Evolutionary conservation across 2,113 vertebrate genomes (phyloP), one percentile per base, ranked within the genome.

Genomic region (Megaceryle maxima): DNA sequence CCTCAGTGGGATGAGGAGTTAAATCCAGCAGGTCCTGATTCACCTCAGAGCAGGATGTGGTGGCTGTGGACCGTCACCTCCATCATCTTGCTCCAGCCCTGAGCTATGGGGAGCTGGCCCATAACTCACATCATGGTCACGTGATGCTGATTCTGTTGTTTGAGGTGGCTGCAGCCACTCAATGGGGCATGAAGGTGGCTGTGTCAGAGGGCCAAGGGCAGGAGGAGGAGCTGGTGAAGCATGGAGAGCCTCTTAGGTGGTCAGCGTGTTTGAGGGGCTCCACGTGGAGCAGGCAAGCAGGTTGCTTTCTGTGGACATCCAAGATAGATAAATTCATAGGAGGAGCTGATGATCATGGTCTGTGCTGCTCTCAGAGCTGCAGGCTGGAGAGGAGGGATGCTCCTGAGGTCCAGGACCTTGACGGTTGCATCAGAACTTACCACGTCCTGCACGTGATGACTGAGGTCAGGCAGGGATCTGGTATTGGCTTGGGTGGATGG

Each of bases 101-200:
- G 50, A 10, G 55, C 46, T 41, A 28, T 1, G 2, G 68, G 53
- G n/a, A 55, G 7, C 2, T 66, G 77, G 19, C 16, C 26, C 51
- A 53, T 53, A 28, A 53, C 51, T 53, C 51, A 15, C 1, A 1
- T 25, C 2, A 1, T 14, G 43, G 33, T 21, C 1, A 0, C 17
- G 62, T 33, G 77, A 37, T 25, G 46, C 41, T 41, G 44, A 20
- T 72, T 31, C 22, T 83, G 82, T 14, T 56, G 68, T n/a, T 39
- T 10, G 37, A 4, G 1, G 33, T 0, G 1, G 28, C n/a, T 46
- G 44, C 46, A 53, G 69, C 16, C 35, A 6, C 64, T 46, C 9
- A 0, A 1, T 33, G 33, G 64, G 48, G 6, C 19, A 2, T 41
- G 79, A 85, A 69, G 39, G 77, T 75, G 88, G 28, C n/a, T 1